Base-by-base conservation (phyloP, 2,888 invertebrate species). In the Blastobasis adustella region DNA sequence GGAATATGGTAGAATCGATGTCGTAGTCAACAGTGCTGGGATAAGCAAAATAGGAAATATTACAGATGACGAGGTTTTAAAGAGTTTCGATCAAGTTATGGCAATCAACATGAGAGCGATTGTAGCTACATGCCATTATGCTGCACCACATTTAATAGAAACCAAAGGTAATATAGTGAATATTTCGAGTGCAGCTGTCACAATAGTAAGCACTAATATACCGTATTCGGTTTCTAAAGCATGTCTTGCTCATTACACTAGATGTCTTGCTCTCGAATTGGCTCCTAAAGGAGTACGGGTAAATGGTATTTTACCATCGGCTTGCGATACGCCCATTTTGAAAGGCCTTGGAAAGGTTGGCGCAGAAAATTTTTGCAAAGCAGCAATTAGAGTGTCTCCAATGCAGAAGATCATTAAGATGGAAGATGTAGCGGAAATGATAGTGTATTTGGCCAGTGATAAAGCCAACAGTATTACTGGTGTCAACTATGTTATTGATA, bases 171-270 rank as follows among this genome's bases (percentile, higher is more conserved):
- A 62, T 10, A 59, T 76, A 8, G 58, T 76, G 4, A 76, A 71
- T 58, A 67, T 77, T 41, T 67, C 71, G n/a, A 75, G 74, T 55
- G 47, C 65, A 2, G 38, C 54, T 0, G 54, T 56, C 42, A 40
- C 51, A 6, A 9, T 57, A 4, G 46, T 54, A 41, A 45, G 54
- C 1, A 45, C 54, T 9, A 53, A 51, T 46, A 49, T 67, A 40
- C 58, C 64, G 7, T 95, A 95, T 69, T 81, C 84, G 56, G 91
- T 94, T 87, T 91, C 93, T 37, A 94, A 95, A 78, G 85, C 93
- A 38, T 93, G 93, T 10, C 65, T 95, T 10, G 93, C 93, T 73
- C 94, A 95, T 68, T 90, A 95, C 58, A 95, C 95, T 2, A 83
- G 90, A 63, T 93, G 92, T 69, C 79, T 90, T n/a, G 95, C 95